A percentile compares a stretch with the other conserved stretches of the same genome.
These are phyloP conservation scores for Acyrthosiphon pisum DNA, from an alignment of 1,140 invertebrate genomes.

Conservation along the genomic window DNA sequence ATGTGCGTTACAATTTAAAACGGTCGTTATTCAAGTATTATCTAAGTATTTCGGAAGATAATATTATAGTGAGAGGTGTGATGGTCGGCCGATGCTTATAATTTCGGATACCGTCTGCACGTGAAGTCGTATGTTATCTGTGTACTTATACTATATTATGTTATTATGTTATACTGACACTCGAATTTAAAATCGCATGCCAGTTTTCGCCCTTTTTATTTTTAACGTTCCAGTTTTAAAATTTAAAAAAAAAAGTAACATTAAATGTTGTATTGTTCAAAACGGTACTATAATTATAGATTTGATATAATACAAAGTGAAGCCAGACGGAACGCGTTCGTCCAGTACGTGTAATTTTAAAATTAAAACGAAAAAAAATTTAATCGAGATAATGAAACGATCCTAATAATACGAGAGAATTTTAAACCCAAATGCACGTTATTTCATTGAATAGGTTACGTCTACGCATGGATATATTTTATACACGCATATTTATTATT, in stretches of 20 bases:
- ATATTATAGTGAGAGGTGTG: not conserved
- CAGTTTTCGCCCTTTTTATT: not conserved
- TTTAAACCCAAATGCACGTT: not conserved
- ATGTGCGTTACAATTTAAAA: not conserved
- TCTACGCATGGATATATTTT: not conserved
- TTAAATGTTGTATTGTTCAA: constrained; percentile 2
- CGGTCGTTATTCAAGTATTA: not conserved
- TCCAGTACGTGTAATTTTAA: not conserved
- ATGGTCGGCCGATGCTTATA: not conserved
- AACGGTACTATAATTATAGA: constrained; percentile 26
- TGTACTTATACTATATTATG: not conserved
- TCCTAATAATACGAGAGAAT: not conserved
- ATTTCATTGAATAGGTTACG: not conserved
- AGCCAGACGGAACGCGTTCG: not conserved
- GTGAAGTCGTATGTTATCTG: not conserved
- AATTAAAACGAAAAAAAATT: constrained; percentile 5
- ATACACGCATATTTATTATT: not conserved
- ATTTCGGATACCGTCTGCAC: not conserved
- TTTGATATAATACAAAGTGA: not conserved
- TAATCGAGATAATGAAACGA: not conserved
- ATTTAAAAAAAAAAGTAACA: not conserved
- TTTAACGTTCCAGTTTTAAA: not conserved
- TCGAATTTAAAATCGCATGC: not conserved
- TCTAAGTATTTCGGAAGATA: not conserved
- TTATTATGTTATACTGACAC: not conserved